A percentile compares a stretch with the other conserved stretches of the same genome.
These are phyloP conservation scores for Alces alces DNA, from an alignment of 2,113 vertebrate genomes.

Conservation along the genomic window DNA sequence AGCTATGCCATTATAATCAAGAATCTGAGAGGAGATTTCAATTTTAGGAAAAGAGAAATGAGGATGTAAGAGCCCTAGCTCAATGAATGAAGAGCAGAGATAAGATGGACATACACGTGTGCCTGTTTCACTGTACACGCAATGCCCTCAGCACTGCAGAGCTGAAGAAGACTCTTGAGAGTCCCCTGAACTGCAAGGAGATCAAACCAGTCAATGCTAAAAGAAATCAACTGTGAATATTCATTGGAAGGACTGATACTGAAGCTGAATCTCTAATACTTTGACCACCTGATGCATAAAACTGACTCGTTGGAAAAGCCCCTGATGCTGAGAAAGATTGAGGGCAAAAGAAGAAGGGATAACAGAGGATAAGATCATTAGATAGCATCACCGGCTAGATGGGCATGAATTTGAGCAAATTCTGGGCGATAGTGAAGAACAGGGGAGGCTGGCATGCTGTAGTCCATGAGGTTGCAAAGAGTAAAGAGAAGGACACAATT, in stretches of 20 bases:
- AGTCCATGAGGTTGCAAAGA: background rate
- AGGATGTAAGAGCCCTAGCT: background rate
- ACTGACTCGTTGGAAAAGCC: background rate
- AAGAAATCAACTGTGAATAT: background rate
- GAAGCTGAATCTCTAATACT: background rate
- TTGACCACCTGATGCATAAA: background rate
- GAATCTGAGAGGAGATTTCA: background rate
- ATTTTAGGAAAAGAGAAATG: background rate
- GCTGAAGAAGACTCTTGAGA: background rate
- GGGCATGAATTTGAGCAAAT: background rate
- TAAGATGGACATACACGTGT: fast-evolving
- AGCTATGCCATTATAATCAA: background rate
- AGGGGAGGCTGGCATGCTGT: background rate
- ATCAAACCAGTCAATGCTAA: background rate
- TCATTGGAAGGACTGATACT: background rate
- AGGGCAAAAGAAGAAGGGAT: background rate
- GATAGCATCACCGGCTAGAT: background rate
- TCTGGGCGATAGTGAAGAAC: background rate
- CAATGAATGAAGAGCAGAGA: background rate
- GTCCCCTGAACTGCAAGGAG: background rate
- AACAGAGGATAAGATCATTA: background rate
- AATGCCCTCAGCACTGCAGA: background rate
- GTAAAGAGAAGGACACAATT: background rate
- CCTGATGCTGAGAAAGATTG: background rate
- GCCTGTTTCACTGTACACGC: background rate